Evolutionary conservation across 2,888 invertebrate species (phyloP).

Genomic region (Oeneis ivallda): DNA sequence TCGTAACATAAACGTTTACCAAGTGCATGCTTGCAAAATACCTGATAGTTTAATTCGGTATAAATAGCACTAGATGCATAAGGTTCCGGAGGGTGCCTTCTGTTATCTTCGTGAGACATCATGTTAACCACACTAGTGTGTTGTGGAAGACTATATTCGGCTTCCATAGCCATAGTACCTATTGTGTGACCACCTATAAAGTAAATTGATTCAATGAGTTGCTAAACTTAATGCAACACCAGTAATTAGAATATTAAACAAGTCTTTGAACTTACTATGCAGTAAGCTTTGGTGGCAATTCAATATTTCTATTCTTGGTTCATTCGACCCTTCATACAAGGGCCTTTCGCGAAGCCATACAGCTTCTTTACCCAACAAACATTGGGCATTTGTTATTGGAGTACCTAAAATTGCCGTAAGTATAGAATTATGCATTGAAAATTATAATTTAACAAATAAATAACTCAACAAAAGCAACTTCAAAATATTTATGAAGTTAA

Average conservation of each 20-base stretch:
- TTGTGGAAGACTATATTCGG: conserved; percentile 75
- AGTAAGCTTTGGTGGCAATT: conserved; percentile 73
- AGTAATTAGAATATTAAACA: background rate
- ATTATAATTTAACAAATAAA: background rate
- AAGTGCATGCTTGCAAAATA: conserved; percentile 35
- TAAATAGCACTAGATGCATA: conserved; percentile 88
- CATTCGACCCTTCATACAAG: conserved; percentile 70
- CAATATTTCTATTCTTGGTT: conserved; percentile 74
- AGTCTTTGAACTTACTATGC: conserved; percentile 54
- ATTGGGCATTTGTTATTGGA: conserved; percentile 71
- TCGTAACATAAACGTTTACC: background rate
- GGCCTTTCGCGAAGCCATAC: conserved; percentile 74
- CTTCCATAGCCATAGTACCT: conserved; percentile 74
- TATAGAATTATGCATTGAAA: background rate
- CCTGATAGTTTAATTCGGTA: conserved; percentile 76
- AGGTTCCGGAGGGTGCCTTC: conserved; percentile 82
- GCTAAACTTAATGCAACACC: background rate
- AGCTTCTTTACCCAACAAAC: conserved; percentile 74
- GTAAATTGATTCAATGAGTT: conserved; percentile 1
- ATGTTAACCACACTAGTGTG: conserved; percentile 63
- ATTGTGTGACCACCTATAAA: conserved; percentile 66
- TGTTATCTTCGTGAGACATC: conserved; percentile 63
- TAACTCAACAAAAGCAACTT: background rate
- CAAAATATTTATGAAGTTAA: background rate
- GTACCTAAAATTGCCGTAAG: conserved; percentile 51